Evolutionary conservation across 2,113 vertebrate genomes (phyloP), one percentile per base, ranked within the genome.

Genomic region (Anguilla japonica): DNA sequence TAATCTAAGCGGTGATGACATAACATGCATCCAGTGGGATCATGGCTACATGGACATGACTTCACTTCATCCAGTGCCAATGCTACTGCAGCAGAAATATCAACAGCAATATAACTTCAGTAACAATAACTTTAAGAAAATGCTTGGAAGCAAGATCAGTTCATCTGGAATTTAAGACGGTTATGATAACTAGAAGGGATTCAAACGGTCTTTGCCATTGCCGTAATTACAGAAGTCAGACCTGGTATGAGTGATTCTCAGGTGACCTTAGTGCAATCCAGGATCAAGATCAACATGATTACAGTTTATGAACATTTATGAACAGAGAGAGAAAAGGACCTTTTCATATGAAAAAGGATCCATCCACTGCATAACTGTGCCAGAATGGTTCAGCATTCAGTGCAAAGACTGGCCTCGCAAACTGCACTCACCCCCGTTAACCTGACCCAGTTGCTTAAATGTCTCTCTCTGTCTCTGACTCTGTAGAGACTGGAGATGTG

Each of bases 1-100:
- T 81, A 84, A 89, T 88, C 41, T 82, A 78, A 78, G 63, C 79
- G 83, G 20, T 20, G 15, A 87, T 89, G 83, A 85, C 83, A 89
- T 89, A 84, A 87, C 67, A 84, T 8, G 40, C 79, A 80, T 18
- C 39, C 34, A 41, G 20, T 8, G 79, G 79, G 34, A 80, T 18
- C 39, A 14, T 18, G 34, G 40, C 20, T 15, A 80, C 41, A 18
- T 41, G 11, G 13, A 22, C 71, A 75, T 75, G 71, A 9, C n/a
- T 34, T 75, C 1, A 75, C 71, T n/a, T 75, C 71, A 75, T 13
- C 71, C 9, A 34, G 71, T 34, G 11, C 71, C n/a, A 75, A 34
- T 34, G 26, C 71, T 13, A 75, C n/a, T 34, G 26, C 71, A 3
- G n/a, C 26, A 53, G 7, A 53, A 9, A 53, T 53, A 53, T 53